These are phyloP conservation scores for Panthera uncia DNA, from an alignment of 2,113 vertebrate species.

Conservation along the genomic window DNA sequence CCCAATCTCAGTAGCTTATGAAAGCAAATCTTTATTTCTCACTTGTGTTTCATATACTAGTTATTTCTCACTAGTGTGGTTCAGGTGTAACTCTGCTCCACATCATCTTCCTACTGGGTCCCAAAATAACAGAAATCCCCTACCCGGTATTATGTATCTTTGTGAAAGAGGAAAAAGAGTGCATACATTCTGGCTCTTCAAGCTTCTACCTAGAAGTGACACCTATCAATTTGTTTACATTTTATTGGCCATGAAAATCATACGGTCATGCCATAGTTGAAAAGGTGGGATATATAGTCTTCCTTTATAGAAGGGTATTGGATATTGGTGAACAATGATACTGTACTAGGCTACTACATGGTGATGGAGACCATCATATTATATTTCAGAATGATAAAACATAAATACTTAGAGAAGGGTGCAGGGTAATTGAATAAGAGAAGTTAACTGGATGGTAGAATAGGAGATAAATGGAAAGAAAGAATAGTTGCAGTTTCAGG, in stretches of 20 bases:
- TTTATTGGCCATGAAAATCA: not conserved
- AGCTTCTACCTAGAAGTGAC: not conserved
- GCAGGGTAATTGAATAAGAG: not conserved
- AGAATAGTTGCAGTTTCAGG: not conserved
- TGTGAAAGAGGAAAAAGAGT: not conserved
- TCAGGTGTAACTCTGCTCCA: not conserved
- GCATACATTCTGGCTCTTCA: not conserved
- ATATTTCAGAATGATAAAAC: not conserved
- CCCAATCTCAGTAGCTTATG: not conserved
- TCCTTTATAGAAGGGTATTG: not conserved
- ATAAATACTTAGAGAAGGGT: not conserved
- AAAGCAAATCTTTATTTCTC: not conserved
- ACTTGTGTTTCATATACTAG: not conserved
- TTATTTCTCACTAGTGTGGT: not conserved
- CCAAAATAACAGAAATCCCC: not conserved
- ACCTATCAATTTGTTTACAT: not conserved
- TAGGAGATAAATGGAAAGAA: not conserved
- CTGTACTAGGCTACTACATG: not conserved
- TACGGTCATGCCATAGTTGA: not conserved
- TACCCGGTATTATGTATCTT: not conserved
- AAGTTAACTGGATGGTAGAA: not conserved
- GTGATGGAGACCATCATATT: not conserved
- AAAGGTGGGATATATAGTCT: not conserved
- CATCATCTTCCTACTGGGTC: not conserved
- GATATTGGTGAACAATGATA: not conserved